Evolutionary conservation across 1,140 invertebrate genomes (phyloP).

Genomic region (Oscheius sp.): DNA sequence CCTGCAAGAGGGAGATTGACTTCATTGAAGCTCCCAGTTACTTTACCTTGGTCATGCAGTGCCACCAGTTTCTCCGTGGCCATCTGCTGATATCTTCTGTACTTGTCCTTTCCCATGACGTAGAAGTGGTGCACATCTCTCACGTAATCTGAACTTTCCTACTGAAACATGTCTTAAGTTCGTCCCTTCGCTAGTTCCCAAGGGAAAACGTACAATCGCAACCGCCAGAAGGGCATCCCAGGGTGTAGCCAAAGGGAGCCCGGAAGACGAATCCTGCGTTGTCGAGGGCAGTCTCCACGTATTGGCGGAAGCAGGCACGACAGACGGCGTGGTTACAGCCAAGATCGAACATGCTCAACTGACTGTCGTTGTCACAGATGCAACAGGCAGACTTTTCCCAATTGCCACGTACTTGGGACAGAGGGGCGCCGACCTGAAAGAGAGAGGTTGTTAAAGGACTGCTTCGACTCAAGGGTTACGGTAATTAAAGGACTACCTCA

Average conservation of each 20-base stretch:
- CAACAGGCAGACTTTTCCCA: conserved; percentile 22
- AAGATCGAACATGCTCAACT: conserved; percentile 25
- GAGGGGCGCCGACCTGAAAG: conserved; percentile 15
- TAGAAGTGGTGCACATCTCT: conserved; percentile 37
- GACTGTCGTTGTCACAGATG: conserved; percentile 25
- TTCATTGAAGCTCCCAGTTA: background rate
- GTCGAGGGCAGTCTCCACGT: conserved; percentile 21
- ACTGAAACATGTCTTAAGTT: background rate
- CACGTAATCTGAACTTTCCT: conserved; percentile 15
- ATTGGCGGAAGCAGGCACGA: conserved; percentile 27
- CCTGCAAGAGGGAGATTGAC: conserved; percentile 2
- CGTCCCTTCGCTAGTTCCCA: background rate
- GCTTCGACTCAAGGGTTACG: background rate
- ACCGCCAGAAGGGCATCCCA: conserved; percentile 19
- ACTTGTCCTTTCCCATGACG: conserved; percentile 24
- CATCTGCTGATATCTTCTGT: conserved; percentile 31
- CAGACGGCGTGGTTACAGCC: conserved; percentile 34
- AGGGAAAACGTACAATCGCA: conserved; percentile 23
- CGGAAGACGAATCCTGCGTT: conserved; percentile 20
- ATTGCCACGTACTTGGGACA: conserved; percentile 28
- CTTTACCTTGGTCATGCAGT: conserved; percentile 23
- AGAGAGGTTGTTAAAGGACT: no score
- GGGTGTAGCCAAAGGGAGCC: conserved; percentile 33
- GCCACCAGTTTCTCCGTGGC: conserved; percentile 31
- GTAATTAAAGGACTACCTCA: conserved; percentile 27